Conservation (phyloP, 2,113 vertebrate species). For the Vulpes ferrilata region DNA sequence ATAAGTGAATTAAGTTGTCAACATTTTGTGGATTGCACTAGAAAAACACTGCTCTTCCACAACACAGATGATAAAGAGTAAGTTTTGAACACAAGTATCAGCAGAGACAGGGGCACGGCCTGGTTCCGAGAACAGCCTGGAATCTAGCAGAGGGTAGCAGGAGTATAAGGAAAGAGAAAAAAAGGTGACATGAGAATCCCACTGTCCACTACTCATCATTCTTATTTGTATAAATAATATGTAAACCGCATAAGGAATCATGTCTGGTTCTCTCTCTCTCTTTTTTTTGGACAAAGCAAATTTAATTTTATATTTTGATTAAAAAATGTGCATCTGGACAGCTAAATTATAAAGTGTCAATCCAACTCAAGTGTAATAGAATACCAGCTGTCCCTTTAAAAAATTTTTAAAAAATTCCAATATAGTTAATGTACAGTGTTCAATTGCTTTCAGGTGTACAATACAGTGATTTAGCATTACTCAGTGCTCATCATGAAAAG, state of each 20-base stretch:
- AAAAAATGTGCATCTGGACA: constrained; percentile 74
- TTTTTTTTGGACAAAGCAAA: constrained; percentile 43
- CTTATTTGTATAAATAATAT: not conserved
- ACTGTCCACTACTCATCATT: not conserved
- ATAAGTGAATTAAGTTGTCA: not conserved
- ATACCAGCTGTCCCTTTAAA: constrained; percentile 70
- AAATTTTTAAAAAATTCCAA: not conserved
- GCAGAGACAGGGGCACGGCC: not conserved
- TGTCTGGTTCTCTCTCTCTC: not conserved
- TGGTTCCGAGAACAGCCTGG: not conserved
- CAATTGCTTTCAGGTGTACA: not conserved
- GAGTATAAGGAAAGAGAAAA: not conserved
- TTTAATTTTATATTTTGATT: constrained; percentile 65
- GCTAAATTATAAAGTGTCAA: constrained; percentile 69
- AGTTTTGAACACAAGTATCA: not conserved
- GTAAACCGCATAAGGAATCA: not conserved
- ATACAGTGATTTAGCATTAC: not conserved
- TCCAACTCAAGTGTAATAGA: constrained; percentile 68
- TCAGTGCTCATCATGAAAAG: not conserved
- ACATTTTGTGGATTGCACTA: not conserved
- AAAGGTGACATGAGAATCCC: not conserved
- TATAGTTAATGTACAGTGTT: not conserved
- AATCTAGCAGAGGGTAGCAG: not conserved
- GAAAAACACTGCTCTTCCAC: not conserved
- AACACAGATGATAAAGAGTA: not conserved